Conservation (phyloP, 1,140 invertebrate species). For the Pissodes strobi region DNA sequence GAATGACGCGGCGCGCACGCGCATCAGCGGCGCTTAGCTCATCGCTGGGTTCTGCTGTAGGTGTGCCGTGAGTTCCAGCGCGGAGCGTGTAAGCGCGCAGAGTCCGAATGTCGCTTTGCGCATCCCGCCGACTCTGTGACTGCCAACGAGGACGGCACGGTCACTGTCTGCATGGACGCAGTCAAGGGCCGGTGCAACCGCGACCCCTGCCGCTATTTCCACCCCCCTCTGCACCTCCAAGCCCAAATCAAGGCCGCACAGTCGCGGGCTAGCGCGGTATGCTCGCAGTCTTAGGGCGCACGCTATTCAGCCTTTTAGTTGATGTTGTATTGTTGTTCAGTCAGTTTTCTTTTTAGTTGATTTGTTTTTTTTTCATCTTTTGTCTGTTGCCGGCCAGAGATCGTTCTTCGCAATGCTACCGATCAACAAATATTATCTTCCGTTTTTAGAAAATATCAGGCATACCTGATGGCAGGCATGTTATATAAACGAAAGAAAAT, state of each 20-base stretch:
- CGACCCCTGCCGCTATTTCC: conserved; percentile 96
- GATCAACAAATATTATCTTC: no score
- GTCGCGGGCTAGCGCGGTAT: conserved; percentile 93
- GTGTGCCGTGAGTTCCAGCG: conserved; percentile 98
- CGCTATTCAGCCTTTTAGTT: no score
- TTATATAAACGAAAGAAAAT: no score
- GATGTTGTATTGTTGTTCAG: no score
- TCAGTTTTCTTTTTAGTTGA: no score
- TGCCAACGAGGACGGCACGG: conserved; percentile 92
- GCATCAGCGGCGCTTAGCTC: conserved; percentile 24
- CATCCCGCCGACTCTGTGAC: conserved; percentile 93
- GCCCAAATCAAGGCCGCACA: conserved; percentile 96
- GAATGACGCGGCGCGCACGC: not conserved
- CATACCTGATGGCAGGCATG: no score
- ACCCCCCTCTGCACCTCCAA: conserved; percentile 97
- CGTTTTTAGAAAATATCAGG: no score
- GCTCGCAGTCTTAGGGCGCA: conserved; percentile 64
- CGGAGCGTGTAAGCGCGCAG: conserved; percentile 93
- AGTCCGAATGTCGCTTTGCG: conserved; percentile 96
- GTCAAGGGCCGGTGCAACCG: conserved; percentile 95
- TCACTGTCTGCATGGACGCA: conserved; percentile 99
- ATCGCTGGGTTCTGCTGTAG: conserved; percentile 64
- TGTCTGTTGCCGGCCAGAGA: no score
- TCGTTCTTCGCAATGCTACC: no score
- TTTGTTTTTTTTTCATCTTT: no score